Base-by-base conservation (phyloP, 1,140 invertebrate species). In the Pseudomyrmex concolor region DNA sequence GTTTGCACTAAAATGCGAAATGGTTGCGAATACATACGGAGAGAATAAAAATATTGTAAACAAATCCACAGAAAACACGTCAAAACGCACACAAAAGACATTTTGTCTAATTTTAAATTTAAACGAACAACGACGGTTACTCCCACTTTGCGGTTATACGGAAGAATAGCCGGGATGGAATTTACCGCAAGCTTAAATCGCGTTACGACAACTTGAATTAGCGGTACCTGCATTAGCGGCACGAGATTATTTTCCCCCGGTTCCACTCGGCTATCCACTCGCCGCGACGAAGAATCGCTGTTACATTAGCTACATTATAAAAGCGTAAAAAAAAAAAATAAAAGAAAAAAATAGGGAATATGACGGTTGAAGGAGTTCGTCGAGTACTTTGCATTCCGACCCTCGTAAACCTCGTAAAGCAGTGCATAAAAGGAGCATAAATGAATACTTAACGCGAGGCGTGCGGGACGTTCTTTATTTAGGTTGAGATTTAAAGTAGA, bases 401-500 rank as follows among this genome's bases (percentile, higher is more conserved):
- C 78, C 72, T 77, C 78, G 84, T 85, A 83, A 84, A 85, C 83
- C 34, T 7, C 34, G 34, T 34, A 62, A 86, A 86, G 45, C 77
- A 45, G 70, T 25, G 70, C 70, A 86, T 86, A 85, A 86, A 66
- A 83, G 60, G 55, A 43, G 78, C 84, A 83, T 87, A 86, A 87
- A 87, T 86, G 83, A 84, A 86, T 86, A 85, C 77, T 85, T 71
- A 77, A 83, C 72, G 50, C 25, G 48, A 34, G 1, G 50, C 59
- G 22, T 25, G 50, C 48, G n/a, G 45, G 55, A 34, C 43, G n/a
- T 59, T 51, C 59, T 71, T 77, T 85, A 87, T 83, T 77, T 71
- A 45, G 45, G 64, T 67, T 25, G 22, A 81, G 72, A 87, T 86
- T 86, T 62, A 73, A 64, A 45, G 68, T 70, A 54, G 67, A 70